Percentiles rank a stretch among this genome's conserved stretches.
Conservation (phyloP, 2,113 vertebrate species). For the Rattus norvegicus region DNA sequence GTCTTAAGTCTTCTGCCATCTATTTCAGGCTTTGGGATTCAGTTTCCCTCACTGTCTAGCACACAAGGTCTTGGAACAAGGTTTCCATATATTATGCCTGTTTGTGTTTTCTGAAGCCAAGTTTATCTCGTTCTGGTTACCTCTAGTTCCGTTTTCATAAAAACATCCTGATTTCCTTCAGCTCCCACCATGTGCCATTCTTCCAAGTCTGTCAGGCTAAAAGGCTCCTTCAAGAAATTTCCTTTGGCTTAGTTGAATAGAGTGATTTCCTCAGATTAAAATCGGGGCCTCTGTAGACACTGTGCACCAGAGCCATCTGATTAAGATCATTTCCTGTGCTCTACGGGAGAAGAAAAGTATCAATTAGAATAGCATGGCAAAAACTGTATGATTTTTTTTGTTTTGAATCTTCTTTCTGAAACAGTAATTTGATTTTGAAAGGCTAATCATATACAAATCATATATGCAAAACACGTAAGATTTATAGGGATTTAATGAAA, state of each 20-base stretch:
- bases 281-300: background rate
- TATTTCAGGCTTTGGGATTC: background rate
- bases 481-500: background rate
- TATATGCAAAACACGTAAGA: background rate
- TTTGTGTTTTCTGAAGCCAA: background rate
- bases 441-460: background rate
- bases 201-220: background rate
- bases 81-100: background rate
- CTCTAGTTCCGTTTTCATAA: background rate
- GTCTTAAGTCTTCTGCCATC: background rate
- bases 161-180: background rate
- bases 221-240: conserved; percentile 9
- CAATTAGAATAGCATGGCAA: background rate
- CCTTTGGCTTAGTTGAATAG: background rate
- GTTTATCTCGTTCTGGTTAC: background rate
- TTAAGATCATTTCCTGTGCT: conserved; percentile 34
- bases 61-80: background rate
- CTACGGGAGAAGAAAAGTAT: background rate
- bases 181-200: background rate
- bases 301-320: background rate
- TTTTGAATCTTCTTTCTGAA: background rate
- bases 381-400: background rate
- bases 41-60: background rate
- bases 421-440: conserved; percentile 1
- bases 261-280: conserved; percentile 40